Evolutionary conservation across 2,888 invertebrate genomes (phyloP).

Genomic region (Cyclophora punctaria): DNA sequence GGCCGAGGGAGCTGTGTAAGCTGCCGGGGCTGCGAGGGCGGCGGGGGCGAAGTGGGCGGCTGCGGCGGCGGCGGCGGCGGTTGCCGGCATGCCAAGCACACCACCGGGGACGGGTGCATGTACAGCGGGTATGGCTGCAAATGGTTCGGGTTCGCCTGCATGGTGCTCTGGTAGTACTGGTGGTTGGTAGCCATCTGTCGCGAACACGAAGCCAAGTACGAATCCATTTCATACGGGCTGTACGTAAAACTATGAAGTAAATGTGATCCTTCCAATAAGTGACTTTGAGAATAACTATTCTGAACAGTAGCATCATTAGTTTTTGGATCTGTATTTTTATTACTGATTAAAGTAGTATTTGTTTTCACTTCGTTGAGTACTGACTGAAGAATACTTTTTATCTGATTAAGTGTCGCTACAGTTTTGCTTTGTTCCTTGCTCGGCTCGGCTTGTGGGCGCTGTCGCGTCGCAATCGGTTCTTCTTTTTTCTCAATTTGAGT

Average conservation of each 20-base stretch:
- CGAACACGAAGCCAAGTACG: conserved; percentile 37
- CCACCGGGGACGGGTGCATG: conserved; percentile 35
- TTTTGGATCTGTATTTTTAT: conserved; percentile 19
- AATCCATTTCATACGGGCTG: conserved; percentile 39
- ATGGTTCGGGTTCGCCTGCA: conserved; percentile 49
- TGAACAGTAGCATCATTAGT: conserved; percentile 52
- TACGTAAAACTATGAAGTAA: conserved; percentile 46
- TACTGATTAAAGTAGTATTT: conserved; percentile 26
- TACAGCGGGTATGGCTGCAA: conserved; percentile 40
- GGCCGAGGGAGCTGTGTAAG: too few species aligned
- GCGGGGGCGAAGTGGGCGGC: background rate
- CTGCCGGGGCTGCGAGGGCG: too few species aligned
- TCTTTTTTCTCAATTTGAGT: conserved; percentile 1
- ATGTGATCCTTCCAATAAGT: conserved; percentile 36
- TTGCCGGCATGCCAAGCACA: conserved; percentile 30
- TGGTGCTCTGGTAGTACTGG: conserved; percentile 27
- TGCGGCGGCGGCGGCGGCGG: conserved; percentile 22
- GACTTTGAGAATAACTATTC: conserved; percentile 40
- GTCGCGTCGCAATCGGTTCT: background rate
- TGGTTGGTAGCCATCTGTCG: conserved; percentile 29
- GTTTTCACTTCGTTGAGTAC: conserved; percentile 58
- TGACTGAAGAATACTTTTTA: conserved; percentile 53
- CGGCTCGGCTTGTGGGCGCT: too few species aligned
- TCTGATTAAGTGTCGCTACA: conserved; percentile 52
- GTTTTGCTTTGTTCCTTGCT: conserved; percentile 34